A percentile compares a stretch with the other conserved stretches of the same genome.
Evolutionary conservation across 1,140 invertebrate genomes (phyloP).

Genomic region (Portunus trituberculatus): DNA sequence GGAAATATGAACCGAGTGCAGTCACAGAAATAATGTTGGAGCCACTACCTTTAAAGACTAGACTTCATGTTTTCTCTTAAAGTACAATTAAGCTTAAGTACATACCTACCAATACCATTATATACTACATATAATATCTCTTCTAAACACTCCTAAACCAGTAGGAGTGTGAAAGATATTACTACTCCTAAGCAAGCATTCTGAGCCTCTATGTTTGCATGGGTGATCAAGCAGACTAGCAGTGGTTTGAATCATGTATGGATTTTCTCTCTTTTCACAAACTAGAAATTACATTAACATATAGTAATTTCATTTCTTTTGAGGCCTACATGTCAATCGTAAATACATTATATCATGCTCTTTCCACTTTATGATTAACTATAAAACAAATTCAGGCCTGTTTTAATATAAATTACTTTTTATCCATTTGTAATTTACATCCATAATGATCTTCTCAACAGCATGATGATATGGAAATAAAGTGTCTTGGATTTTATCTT

Average conservation of each 20-base stretch:
- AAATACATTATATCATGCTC: no score
- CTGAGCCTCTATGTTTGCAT: constrained; percentile 64
- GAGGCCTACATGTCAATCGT: background rate
- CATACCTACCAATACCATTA: background rate
- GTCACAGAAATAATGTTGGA: background rate
- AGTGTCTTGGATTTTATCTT: no score
- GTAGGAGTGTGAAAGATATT: constrained; percentile 66
- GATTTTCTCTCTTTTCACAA: no score
- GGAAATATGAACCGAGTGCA: background rate
- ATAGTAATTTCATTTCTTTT: background rate
- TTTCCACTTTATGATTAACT: no score
- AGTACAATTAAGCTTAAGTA: background rate
- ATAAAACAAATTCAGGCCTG: no score
- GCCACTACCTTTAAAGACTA: constrained; percentile 1
- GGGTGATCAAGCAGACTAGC: constrained; percentile 3
- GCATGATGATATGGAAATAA: no score
- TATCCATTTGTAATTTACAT: no score
- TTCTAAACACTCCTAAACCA: constrained; percentile 67
- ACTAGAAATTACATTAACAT: background rate
- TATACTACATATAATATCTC: constrained; percentile 21
- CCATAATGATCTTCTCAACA: no score
- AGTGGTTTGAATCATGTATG: background rate
- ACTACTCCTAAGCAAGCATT: constrained; percentile 52
- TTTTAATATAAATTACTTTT: no score
- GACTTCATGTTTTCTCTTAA: background rate